phyloP scores from a whole-genome alignment of 2,888 invertebrate genomes.

The Hedya salicella region DNA sequence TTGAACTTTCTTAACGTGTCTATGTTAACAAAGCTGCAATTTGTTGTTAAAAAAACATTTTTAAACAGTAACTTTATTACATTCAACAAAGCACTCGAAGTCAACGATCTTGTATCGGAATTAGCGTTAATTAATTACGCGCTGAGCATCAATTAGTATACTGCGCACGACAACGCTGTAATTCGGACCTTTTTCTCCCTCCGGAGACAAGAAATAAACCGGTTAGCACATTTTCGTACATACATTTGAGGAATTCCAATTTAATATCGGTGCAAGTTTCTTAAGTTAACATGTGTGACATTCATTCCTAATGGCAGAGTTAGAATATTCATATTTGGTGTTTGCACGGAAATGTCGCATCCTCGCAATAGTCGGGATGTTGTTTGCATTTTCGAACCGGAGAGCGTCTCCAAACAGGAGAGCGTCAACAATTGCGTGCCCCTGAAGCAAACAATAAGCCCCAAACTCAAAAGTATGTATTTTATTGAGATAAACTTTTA shows the following conservation, averaged over 20 bases:
- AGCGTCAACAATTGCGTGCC: constrained; percentile 56
- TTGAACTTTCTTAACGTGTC: no score
- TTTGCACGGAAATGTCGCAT: constrained; percentile 49
- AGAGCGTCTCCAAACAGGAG: constrained; percentile 68
- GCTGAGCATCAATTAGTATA: constrained; percentile 33
- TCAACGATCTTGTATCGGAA: constrained; percentile 28
- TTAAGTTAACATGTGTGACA: constrained; percentile 13
- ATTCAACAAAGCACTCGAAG: neutral
- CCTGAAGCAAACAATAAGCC: constrained; percentile 55
- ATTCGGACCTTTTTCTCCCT: constrained; percentile 37
- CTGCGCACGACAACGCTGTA: constrained; percentile 27
- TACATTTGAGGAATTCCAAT: constrained; percentile 29
- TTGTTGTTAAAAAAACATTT: neutral
- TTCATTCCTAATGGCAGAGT: constrained; percentile 34
- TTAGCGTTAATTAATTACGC: constrained; percentile 39
- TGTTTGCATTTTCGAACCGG: constrained; percentile 60
- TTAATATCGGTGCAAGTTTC: constrained; percentile 17
- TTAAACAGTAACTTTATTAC: neutral
- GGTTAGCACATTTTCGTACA: constrained; percentile 20
- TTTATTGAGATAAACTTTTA: neutral
- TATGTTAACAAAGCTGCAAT: no score
- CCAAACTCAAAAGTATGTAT: constrained; percentile 21
- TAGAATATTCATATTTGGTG: constrained; percentile 49
- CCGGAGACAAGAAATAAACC: constrained; percentile 26
- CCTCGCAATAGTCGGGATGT: constrained; percentile 52